A percentile compares a stretch with the other conserved stretches of the same genome.
These are phyloP conservation scores for Meriones unguiculatus DNA, from an alignment of 2,113 vertebrate genomes.

Conservation along the genomic window DNA sequence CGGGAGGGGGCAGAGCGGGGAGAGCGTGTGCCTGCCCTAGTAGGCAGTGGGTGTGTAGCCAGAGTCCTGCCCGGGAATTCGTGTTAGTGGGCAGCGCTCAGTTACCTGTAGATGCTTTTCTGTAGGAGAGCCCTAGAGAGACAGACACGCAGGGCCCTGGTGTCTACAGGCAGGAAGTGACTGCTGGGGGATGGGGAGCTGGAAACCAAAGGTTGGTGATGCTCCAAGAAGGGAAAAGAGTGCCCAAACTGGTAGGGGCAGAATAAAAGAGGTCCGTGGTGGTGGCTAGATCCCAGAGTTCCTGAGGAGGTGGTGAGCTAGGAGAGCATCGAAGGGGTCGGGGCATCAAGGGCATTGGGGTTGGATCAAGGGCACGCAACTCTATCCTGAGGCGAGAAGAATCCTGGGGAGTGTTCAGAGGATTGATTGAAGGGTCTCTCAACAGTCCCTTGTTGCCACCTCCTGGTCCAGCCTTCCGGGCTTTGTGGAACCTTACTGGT, in stretches of 20 bases:
- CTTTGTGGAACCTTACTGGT: not conserved
- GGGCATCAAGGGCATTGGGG: not conserved
- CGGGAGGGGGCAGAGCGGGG: too few species aligned
- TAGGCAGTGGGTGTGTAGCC: not conserved
- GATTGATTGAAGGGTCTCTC: rapidly evolving
- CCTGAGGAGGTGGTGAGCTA: too few species aligned
- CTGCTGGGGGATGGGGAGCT: not conserved
- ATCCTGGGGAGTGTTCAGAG: rapidly evolving
- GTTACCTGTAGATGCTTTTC: not conserved
- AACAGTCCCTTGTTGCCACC: not conserved
- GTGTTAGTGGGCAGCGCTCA: not conserved
- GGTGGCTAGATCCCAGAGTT: not conserved
- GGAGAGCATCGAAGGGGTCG: not conserved
- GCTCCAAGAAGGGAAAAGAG: not conserved
- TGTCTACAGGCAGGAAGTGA: not conserved
- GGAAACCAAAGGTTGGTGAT: not conserved
- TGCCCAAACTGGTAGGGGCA: not conserved
- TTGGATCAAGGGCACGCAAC: not conserved
- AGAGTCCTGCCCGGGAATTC: not conserved
- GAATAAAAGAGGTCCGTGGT: not conserved
- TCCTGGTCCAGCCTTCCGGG: not conserved
- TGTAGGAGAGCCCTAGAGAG: not conserved
- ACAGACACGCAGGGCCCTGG: too few species aligned
- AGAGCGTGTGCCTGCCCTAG: not conserved
- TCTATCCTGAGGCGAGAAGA: not conserved